These are phyloP conservation scores for Ornithoptera alexandrae DNA, from an alignment of 2,888 invertebrate genomes.

Conservation along the genomic window DNA sequence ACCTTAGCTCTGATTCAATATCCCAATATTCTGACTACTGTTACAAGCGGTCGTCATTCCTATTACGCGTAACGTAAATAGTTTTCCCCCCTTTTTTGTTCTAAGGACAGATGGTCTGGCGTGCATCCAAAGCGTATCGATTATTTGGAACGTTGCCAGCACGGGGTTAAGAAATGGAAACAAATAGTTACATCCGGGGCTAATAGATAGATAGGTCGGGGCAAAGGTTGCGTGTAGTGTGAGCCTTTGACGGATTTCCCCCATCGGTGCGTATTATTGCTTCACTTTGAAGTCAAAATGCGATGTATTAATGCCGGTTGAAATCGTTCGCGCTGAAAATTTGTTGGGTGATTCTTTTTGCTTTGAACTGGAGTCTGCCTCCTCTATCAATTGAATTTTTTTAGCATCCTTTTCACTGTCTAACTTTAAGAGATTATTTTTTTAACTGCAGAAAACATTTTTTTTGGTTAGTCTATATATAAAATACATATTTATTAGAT, in stretches of 20 bases:
- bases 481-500: too few species aligned
- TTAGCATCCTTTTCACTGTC: background rate
- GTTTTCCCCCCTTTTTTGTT: slow-evolving; percentile 43
- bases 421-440: background rate
- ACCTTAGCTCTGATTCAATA: background rate
- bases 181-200: slow-evolving; percentile 42
- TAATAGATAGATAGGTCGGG: slow-evolving; percentile 16
- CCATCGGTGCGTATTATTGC: slow-evolving; percentile 15
- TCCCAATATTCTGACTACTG: background rate
- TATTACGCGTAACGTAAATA: slow-evolving; percentile 28
- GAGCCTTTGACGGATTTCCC: slow-evolving; percentile 22
- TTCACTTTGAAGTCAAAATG: slow-evolving; percentile 16
- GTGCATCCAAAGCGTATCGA: slow-evolving; percentile 61
- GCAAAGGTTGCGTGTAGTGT: slow-evolving; percentile 21
- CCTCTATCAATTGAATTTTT: background rate
- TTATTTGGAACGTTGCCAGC: slow-evolving; percentile 65
- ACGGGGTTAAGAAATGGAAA: slow-evolving; percentile 61
- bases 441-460: background rate
- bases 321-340: slow-evolving; percentile 12
- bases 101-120: slow-evolving; percentile 62
- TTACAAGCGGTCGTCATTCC: slow-evolving; percentile 10
- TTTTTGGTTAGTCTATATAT: too few species aligned
- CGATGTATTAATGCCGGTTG: background rate
- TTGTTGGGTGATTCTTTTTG: background rate
- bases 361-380: background rate